These are phyloP conservation scores for Diachasmimorpha longicaudata DNA, from an alignment of 1,140 invertebrate genomes.

Conservation along the genomic window DNA sequence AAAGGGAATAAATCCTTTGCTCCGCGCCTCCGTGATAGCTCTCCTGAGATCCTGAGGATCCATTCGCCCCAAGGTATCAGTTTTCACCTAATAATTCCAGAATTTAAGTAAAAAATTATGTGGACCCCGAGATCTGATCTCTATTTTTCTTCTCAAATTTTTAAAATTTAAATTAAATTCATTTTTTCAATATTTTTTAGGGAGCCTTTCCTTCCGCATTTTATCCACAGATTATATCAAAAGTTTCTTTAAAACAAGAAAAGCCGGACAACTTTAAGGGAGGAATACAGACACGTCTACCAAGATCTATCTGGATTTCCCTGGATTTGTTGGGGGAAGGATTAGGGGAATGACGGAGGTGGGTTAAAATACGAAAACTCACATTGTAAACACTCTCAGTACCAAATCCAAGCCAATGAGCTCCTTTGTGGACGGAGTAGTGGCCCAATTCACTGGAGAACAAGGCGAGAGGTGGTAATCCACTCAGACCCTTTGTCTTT, in stretches of 20 bases:
- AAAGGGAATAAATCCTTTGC: constrained; percentile 66
- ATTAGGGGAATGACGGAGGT: not conserved
- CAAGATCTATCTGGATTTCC: too few relatives aligned
- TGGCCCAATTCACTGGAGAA: constrained; percentile 86
- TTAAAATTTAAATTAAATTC: too few relatives aligned
- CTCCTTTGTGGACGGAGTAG: constrained; percentile 84
- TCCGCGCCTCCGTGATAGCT: constrained; percentile 61
- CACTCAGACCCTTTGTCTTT: constrained; percentile 73
- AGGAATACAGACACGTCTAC: too few relatives aligned
- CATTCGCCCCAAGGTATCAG: constrained; percentile 74
- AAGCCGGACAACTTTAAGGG: too few relatives aligned
- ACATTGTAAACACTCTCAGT: constrained; percentile 67
- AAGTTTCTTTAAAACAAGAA: too few relatives aligned
- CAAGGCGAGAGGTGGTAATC: constrained; percentile 67
- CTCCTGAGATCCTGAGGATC: constrained; percentile 64
- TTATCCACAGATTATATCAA: too few relatives aligned
- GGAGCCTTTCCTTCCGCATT: too few relatives aligned
- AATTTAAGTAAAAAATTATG: not conserved
- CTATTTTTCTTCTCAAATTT: too few relatives aligned
- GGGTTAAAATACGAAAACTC: constrained; percentile 1
- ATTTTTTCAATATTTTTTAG: too few relatives aligned
- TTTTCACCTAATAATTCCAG: constrained; percentile 67
- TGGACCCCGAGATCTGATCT: too few relatives aligned
- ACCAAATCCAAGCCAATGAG: constrained; percentile 83
- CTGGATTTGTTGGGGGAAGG: too few relatives aligned